Percentiles rank a stretch among this genome's conserved stretches.
These are phyloP conservation scores for Melieria crassipennis DNA, from an alignment of 2,888 invertebrate genomes.

Conservation along the genomic window DNA sequence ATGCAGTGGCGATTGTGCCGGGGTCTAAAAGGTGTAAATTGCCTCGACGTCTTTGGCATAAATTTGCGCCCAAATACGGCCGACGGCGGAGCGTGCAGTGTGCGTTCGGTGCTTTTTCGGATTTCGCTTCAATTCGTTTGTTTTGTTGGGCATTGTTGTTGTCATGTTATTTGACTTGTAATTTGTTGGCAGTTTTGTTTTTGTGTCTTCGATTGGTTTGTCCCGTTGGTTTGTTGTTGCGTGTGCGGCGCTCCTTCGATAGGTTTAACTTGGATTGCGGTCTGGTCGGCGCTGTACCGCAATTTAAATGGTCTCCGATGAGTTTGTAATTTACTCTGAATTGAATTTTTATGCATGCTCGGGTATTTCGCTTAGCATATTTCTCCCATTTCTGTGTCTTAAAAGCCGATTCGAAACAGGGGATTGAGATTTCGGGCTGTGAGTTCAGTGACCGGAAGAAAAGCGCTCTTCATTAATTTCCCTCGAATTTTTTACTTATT, in stretches of 20 bases:
- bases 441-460: no score
- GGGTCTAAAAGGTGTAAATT: constrained; percentile 47
- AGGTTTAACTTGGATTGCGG: not conserved
- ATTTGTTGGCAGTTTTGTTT: not conserved
- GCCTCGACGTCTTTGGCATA: constrained; percentile 43
- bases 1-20: not conserved
- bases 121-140: constrained; percentile 18
- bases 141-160: constrained; percentile 1
- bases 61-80: constrained; percentile 42
- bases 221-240: not conserved
- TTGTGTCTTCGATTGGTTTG: not conserved
- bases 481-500: no score
- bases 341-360: not conserved
- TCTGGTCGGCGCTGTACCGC: not conserved
- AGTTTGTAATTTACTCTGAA: constrained; percentile 10
- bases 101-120: not conserved
- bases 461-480: no score
- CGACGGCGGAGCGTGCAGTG: constrained; percentile 33
- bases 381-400: not conserved
- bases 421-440: no score
- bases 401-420: no score
- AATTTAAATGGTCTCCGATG: constrained; percentile 34
- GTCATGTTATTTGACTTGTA: not conserved
- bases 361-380: not conserved
- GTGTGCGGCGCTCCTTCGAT: constrained; percentile 3